These are phyloP conservation scores for Pyrrhosoma nymphula DNA, from an alignment of 2,888 invertebrate species.

Conservation along the genomic window DNA sequence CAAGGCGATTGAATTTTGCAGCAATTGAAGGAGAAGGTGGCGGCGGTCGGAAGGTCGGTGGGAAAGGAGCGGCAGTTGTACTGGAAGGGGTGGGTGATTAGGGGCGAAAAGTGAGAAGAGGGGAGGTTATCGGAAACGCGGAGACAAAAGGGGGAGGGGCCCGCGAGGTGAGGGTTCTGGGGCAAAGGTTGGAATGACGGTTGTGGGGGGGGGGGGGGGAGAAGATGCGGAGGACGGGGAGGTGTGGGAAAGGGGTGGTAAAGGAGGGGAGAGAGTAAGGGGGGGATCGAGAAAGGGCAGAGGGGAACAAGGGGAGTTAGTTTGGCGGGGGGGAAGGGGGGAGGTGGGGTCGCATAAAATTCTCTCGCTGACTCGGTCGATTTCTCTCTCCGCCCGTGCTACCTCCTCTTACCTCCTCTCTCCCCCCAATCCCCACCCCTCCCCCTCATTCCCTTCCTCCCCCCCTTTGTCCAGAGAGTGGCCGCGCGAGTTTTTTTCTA, in stretches of 20 bases:
- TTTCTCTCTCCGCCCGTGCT: constrained; percentile 31
- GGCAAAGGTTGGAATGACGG: too few species aligned
- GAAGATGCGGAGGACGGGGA: background rate
- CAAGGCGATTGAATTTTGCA: too few species aligned
- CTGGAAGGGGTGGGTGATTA: background rate
- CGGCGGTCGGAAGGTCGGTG: too few species aligned
- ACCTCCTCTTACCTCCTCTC: background rate
- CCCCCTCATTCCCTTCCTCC: background rate
- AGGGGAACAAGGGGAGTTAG: background rate
- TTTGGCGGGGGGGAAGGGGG: background rate
- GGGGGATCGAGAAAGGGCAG: too few species aligned
- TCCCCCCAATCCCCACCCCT: background rate
- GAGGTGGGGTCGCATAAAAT: background rate
- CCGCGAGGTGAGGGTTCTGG: too few species aligned
- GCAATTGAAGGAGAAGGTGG: too few species aligned
- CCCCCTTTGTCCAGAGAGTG: constrained; percentile 9
- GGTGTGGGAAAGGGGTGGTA: background rate
- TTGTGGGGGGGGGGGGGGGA: background rate
- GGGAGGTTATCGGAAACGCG: background rate
- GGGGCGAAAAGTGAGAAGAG: background rate
- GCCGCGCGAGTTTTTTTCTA: too few species aligned
- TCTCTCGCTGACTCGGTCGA: constrained; percentile 46
- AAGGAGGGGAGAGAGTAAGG: too few species aligned
- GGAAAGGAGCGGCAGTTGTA: background rate
- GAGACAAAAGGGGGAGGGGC: background rate